Evolutionary conservation across 1,140 invertebrate genomes (phyloP).

Genomic region (Drosophila truncata): DNA sequence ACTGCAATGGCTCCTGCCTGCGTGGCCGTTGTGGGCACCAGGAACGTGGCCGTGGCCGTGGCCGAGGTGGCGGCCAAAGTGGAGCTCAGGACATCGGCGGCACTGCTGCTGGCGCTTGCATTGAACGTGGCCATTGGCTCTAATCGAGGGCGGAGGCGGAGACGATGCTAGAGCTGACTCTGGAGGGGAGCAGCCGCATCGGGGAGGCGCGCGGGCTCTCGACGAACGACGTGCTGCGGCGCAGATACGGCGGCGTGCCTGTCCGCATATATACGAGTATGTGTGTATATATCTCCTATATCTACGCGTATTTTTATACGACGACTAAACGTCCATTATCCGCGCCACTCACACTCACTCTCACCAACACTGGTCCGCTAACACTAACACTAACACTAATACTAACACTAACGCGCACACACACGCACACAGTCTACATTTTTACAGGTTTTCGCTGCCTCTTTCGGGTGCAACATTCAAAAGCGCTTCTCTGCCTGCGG

Average conservation of each 20-base stretch:
- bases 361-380: slow-evolving; percentile 30
- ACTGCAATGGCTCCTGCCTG: slow-evolving; percentile 22
- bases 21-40: slow-evolving; percentile 68
- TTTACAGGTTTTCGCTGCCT: slow-evolving; percentile 74
- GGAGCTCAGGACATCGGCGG: slow-evolving; percentile 72
- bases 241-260: slow-evolving; percentile 55
- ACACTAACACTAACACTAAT: slow-evolving; percentile 54
- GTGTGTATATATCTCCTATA: slow-evolving; percentile 43
- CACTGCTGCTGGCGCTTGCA: slow-evolving; percentile 59
- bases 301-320: slow-evolving; percentile 55
- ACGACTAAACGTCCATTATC: slow-evolving; percentile 70
- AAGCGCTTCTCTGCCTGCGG: slow-evolving; percentile 62
- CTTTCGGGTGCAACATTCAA: slow-evolving; percentile 69
- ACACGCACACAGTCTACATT: slow-evolving; percentile 75
- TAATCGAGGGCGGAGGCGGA: slow-evolving; percentile 10
- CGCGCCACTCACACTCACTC: slow-evolving; percentile 52
- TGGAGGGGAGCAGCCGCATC: slow-evolving; percentile 24
- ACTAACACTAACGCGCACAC: slow-evolving; percentile 34
- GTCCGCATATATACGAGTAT: slow-evolving; percentile 23
- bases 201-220: slow-evolving; percentile 18
- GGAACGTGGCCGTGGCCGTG: slow-evolving; percentile 63
- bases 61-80: slow-evolving; percentile 60
- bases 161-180: slow-evolving; percentile 17
- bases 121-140: slow-evolving; percentile 74
- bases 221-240: slow-evolving; percentile 42